phyloP scores from a whole-genome alignment of 2,797 vertebrate species.

The Craterocephalus amniculus region DNA sequence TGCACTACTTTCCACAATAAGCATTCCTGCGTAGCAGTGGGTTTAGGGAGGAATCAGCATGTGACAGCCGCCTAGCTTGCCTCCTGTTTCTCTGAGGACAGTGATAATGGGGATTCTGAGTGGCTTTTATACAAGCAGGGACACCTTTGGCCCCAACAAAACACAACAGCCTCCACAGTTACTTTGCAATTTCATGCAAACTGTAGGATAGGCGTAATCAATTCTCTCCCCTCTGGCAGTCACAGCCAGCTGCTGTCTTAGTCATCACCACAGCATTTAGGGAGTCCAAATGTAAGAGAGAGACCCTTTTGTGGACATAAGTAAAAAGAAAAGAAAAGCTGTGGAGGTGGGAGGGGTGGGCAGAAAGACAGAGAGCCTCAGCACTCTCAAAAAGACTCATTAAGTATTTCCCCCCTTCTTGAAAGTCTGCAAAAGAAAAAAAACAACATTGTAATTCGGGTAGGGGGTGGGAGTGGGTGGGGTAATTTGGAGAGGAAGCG shows the following conservation, averaged over 20 bases:
- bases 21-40: constrained; percentile 60
- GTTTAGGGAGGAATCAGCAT: constrained; percentile 71
- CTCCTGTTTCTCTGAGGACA: constrained; percentile 55
- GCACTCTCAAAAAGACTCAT: constrained; percentile 37
- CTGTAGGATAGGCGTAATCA: constrained; percentile 61
- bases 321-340: constrained; percentile 14
- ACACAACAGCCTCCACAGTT: constrained; percentile 70
- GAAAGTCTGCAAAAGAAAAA: constrained; percentile 33
- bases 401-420: constrained; percentile 10
- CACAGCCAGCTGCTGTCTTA: constrained; percentile 62
- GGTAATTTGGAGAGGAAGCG: constrained; percentile 34
- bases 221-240: constrained; percentile 69
- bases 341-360: constrained; percentile 21
- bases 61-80: constrained; percentile 54
- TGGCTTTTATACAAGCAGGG: constrained; percentile 69
- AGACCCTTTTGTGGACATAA: constrained; percentile 53
- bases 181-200: constrained; percentile 75
- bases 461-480: no score
- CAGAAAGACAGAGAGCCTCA: constrained; percentile 32
- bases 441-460: constrained; percentile 20
- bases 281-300: constrained; percentile 57
- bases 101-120: constrained; percentile 73
- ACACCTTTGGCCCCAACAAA: constrained; percentile 72
- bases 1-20: constrained; percentile 53
- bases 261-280: constrained; percentile 51